Conservation (phyloP, 2,797 vertebrate genomes). For the Spinus olivaceus region DNA sequence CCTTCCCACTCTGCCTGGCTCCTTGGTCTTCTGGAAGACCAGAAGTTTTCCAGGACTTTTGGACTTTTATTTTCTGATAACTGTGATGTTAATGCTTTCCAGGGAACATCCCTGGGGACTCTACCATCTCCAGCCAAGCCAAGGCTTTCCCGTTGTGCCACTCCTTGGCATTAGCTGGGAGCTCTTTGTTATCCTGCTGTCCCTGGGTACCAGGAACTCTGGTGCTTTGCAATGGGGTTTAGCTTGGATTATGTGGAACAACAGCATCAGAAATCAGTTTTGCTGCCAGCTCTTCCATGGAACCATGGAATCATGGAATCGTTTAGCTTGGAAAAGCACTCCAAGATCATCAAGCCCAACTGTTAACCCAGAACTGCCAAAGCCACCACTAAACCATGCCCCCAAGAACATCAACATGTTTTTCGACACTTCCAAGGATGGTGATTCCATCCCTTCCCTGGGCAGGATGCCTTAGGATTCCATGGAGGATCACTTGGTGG, state of each 20-base stretch:
- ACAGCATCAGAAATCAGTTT: neutral
- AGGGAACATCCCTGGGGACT: neutral
- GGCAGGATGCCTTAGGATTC: neutral
- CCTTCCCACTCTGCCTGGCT: neutral
- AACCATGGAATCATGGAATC: neutral
- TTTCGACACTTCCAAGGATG: neutral
- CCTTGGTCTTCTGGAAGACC: neutral
- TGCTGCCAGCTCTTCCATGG: neutral
- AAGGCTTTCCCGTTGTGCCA: neutral
- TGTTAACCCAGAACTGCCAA: neutral
- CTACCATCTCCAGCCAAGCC: neutral
- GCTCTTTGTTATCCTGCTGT: neutral
- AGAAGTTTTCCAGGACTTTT: neutral
- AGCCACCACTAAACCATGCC: neutral
- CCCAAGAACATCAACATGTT: neutral
- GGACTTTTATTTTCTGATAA: neutral
- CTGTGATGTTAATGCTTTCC: neutral
- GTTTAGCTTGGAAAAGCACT: neutral
- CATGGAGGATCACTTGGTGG: rapidly evolving
- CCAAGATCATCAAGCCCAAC: neutral
- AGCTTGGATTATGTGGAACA: neutral
- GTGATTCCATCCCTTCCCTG: neutral
- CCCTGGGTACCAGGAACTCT: neutral
- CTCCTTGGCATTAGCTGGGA: neutral
- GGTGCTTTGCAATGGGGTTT: neutral